Evolutionary conservation across 2,888 invertebrate genomes (phyloP), one percentile per base, ranked within the genome.

Genomic region (Timema cristinae): DNA sequence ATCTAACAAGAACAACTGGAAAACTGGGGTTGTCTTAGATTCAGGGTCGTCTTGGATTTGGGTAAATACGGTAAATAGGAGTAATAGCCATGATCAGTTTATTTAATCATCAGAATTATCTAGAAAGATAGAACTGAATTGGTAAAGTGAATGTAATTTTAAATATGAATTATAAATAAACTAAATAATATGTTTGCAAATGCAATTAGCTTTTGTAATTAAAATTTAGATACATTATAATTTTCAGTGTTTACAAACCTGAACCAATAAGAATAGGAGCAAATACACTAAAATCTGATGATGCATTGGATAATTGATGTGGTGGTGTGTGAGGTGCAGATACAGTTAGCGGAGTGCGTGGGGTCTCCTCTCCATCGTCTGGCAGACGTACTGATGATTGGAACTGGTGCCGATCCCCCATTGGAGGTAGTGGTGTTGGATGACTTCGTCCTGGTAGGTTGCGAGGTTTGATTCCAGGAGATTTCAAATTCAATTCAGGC

Each of bases 401-500:
- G 73, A 81, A 78, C 71, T 80, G 76, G 66, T 81, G 80, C 11
- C 71, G 80, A 81, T 67, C 82, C 82, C 76, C 85, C 82, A 76
- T 85, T 78, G 77, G 81, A 76, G 82, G 82, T 69, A 85, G 78
- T 2, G 85, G 84, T 13, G 83, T 83, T 56, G 84, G 84, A 72
- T 82, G 83, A 61, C 82, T 83, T 59, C 85, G 83, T 11, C 81
- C 78, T 11, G 81, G 80, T 72, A 85, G 79, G 76, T 83, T 83
- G 75, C 87, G 84, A 66, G 93, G 90, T 82, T 97, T 97, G 77
- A 95, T 93, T 7, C 94, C 94, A 0, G 94, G 94, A 52, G 92
- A 94, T 84, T 97, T 97, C 77, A 96, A 84, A 70, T 91, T 90
- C 78, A 95, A 85, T 71, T 93, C 91, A 5, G 94, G 93, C 90